Evolutionary conservation across 2,113 vertebrate species (phyloP).

Genomic region (Archocentrus centrarchus): DNA sequence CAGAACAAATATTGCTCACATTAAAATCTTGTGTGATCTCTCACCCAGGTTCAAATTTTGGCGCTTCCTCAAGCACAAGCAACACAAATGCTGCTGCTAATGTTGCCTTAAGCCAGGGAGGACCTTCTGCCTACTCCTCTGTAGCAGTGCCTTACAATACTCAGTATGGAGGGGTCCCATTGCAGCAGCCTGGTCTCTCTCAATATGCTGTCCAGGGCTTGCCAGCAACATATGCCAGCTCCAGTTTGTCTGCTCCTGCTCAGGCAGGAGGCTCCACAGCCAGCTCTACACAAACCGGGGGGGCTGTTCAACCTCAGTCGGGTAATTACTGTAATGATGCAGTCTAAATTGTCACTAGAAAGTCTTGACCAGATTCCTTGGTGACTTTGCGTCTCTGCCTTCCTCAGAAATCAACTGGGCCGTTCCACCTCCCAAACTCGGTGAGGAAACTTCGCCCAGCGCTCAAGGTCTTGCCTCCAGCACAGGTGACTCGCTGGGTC

Average conservation of each 20-base stretch:
- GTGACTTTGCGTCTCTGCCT: rapidly evolving
- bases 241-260: not conserved
- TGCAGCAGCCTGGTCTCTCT: not conserved
- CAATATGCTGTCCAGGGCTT: not conserved
- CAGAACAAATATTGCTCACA: too few relatives aligned
- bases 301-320: not conserved
- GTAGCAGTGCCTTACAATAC: not conserved
- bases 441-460: not conserved
- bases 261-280: rapidly evolving
- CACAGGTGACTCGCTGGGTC: not conserved
- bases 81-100: rapidly evolving
- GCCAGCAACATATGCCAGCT: not conserved
- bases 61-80: not conserved
- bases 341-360: rapidly evolving
- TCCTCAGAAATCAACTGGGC: not conserved
- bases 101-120: not conserved
- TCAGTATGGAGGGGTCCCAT: not conserved
- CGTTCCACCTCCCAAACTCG: not conserved
- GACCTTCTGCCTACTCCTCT: not conserved
- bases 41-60: not conserved
- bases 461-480: not conserved
- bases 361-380: not conserved
- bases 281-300: rapidly evolving
- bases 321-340: not conserved
- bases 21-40: not conserved